Evolutionary conservation across 2,888 invertebrate species (phyloP), one percentile per base, ranked within the genome.

Genomic region (Zele albiditarsus): DNA sequence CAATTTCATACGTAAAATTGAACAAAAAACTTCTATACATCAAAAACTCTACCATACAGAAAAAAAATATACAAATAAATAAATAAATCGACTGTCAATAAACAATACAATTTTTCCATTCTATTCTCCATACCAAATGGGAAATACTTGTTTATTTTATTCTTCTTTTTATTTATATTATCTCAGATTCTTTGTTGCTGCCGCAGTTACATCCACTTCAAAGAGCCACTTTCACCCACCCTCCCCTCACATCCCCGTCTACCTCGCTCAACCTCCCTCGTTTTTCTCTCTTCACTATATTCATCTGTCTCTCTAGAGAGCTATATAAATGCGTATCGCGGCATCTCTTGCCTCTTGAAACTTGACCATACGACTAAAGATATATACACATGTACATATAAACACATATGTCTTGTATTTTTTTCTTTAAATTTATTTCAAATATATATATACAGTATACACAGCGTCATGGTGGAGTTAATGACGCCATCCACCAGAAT

Each of bases 401-500:
- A 14, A 49, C 67, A 38, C 31, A 23, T 27, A 71, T 46, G 66
- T 75, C 63, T 33, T 63, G 38, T 33, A 20, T 68, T 68, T 68
- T 77, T 69, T 75, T 72, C 58, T 69, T 38, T 74, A 53, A 62
- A 62, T 69, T 58, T 42, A 75, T 71, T 69, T 69, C 60, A 57
- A 31, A 42, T 38, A 14, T 14, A 33, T 46, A 8, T 53, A 69
- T 69, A 60, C 49, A 63, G 71, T 33, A 23, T n/a, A 53, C 23
- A 53, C 4, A 53, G 20, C 8, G 20, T 53, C n/a, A 53, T 23
- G 23, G 73, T 79, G 69, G 74, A 83, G 81, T 84, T 84, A 82
- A 84, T 82, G 83, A 82, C 82, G 80, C 83, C 82, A 79, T 82
- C 79, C 77, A 68, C 77, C 79, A 81, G 84, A 84, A 85, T 84